Evolutionary conservation across 2,888 invertebrate species (phyloP), one percentile per base, ranked within the genome.

Genomic region (Drosophila lutescens): DNA sequence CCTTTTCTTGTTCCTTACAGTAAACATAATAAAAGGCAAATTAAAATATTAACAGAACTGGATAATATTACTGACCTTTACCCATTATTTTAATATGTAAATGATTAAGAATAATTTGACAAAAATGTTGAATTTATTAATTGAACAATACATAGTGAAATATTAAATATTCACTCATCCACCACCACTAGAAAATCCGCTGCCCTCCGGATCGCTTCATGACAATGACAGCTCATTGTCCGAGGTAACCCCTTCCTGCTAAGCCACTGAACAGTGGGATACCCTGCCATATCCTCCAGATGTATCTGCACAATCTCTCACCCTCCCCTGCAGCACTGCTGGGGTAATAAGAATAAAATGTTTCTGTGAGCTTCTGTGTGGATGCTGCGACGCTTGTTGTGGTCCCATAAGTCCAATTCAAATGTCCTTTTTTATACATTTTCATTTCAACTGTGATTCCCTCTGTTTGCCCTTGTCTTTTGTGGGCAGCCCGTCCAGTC

Each of bases 331-430:
- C 44, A 40, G 49, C 63, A 40, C 38, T 51, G 56, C 38, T 51
- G 56, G 58, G 73, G 89, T 80, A 86, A 88, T 83, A 83, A 89
- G 79, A 83, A 86, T 85, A 89, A 88, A 90, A 88, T 85, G 85
- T 81, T 72, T 73, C 85, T 67, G 50, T 77, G 60, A 72, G 60
- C 53, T 44, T 61, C 50, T 63, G 69, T 54, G 68, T 54, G 53
- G 61, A 32, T 50, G 63, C 63, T 59, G 36, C 69, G 76, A 38
- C 60, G 78, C 72, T 78, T 74, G 79, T 79, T 90, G 87, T 86
- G 85, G 84, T 89, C 90, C 89, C 90, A 87, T 83, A 90, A 89
- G 89, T 82, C 80, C 87, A 86, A 90, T 89, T 89, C 90, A 88
- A 85, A 89, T 89, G 89, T 86, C 86, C 84, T 87, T 87, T 90